A percentile compares a stretch with the other conserved stretches of the same genome.
Evolutionary conservation across 2,113 vertebrate genomes (phyloP).

Genomic region (Neodon shergylaensis): DNA sequence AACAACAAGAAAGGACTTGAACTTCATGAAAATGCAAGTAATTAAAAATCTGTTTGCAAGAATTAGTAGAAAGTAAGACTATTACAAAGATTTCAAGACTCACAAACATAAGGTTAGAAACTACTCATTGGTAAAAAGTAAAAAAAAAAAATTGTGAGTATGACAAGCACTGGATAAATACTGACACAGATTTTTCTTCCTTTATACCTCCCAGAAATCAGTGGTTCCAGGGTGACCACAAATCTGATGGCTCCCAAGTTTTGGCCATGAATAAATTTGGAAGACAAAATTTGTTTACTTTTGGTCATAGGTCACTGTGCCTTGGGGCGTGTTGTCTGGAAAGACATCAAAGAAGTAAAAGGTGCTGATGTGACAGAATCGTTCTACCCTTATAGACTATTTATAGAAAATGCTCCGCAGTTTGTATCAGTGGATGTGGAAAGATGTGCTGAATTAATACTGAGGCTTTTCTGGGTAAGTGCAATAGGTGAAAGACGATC

Average conservation of each 20-base stretch:
- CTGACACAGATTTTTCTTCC: neutral
- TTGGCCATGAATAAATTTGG: neutral
- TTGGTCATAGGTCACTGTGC: neutral
- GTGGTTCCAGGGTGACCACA: neutral
- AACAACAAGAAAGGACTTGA: neutral
- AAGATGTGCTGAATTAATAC: neutral
- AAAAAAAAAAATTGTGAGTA: neutral
- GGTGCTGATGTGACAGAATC: neutral
- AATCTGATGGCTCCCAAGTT: neutral
- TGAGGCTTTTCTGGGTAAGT: neutral
- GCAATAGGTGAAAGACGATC: neutral
- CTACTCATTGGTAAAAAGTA: neutral
- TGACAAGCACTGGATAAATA: neutral
- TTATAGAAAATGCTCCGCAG: neutral
- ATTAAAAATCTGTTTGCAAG: neutral
- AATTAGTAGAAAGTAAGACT: neutral
- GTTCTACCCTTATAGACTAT: neutral
- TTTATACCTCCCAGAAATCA: neutral
- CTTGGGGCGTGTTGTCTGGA: neutral
- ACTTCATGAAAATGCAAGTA: neutral
- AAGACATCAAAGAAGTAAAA: neutral
- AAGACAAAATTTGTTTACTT: neutral
- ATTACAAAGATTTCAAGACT: neutral
- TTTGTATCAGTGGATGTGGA: neutral
- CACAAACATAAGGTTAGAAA: neutral